Conservation (phyloP, 2,797 vertebrate species). For the Myotis findleyi region DNA sequence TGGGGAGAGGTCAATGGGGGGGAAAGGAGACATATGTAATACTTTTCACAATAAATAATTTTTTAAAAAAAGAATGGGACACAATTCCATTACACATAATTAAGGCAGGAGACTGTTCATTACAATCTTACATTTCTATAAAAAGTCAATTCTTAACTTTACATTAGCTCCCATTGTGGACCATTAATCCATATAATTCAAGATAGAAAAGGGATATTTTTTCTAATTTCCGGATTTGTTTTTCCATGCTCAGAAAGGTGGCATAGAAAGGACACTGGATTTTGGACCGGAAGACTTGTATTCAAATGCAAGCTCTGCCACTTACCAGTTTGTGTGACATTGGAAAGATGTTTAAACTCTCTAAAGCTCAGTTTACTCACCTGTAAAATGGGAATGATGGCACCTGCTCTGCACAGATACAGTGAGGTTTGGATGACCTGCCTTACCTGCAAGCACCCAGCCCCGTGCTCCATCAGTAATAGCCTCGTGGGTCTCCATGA, state of each 20-base stretch:
- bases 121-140: neutral
- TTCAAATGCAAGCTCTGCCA: neutral
- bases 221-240: neutral
- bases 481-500: neutral
- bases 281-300: neutral
- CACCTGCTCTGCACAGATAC: neutral
- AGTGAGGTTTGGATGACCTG: neutral
- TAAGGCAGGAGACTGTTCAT: neutral
- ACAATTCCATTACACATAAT: neutral
- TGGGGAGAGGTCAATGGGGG: no score
- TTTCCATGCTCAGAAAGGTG: neutral
- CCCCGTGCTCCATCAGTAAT: neutral
- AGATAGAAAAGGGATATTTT: neutral
- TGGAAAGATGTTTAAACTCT: neutral
- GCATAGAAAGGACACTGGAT: neutral
- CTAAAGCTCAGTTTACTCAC: neutral
- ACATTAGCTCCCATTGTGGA: neutral
- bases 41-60: no score
- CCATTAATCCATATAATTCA: neutral
- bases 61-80: neutral
- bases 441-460: neutral
- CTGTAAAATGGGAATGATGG: neutral
- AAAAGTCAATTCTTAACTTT: conserved; percentile 4
- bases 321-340: neutral
- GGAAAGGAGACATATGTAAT: no score